Percentiles rank a stretch among this genome's conserved stretches.
phyloP scores from a whole-genome alignment of 2,888 invertebrate genomes.

The Hoplodrina blanda region DNA sequence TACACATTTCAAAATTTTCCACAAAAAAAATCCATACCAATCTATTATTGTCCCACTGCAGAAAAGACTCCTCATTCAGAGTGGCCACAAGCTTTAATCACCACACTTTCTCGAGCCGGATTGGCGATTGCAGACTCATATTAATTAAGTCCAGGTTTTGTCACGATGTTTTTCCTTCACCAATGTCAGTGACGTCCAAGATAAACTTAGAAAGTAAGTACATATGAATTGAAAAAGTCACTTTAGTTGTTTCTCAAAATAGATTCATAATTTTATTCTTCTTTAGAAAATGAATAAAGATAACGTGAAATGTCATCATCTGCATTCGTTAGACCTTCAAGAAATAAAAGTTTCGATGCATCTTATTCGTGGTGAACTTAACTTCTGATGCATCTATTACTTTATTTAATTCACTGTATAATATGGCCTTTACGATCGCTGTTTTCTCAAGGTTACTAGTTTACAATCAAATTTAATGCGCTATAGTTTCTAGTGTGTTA shows the following conservation, averaged over 20 bases:
- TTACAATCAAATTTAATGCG: neutral
- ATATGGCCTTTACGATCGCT: constrained; percentile 22
- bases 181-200: no score
- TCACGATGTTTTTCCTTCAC: no score
- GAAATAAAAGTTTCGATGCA: constrained; percentile 33
- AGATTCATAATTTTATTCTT: neutral
- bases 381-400: constrained; percentile 34
- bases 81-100: no score
- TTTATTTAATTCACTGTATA: constrained; percentile 31
- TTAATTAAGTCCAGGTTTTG: no score
- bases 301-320: constrained; percentile 29
- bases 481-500: neutral
- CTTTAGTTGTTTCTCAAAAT: neutral
- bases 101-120: no score
- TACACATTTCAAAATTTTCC: neutral
- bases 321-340: constrained; percentile 24
- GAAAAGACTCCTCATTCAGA: no score
- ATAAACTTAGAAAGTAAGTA: no score
- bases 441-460: constrained; percentile 17
- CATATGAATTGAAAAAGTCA: no score
- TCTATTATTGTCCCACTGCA: no score
- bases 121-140: no score
- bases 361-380: constrained; percentile 42
- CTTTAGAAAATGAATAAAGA: neutral
- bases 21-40: no score